Base-by-base conservation (phyloP, 1,140 invertebrate genomes). In the Andrena cerasifolii region DNA sequence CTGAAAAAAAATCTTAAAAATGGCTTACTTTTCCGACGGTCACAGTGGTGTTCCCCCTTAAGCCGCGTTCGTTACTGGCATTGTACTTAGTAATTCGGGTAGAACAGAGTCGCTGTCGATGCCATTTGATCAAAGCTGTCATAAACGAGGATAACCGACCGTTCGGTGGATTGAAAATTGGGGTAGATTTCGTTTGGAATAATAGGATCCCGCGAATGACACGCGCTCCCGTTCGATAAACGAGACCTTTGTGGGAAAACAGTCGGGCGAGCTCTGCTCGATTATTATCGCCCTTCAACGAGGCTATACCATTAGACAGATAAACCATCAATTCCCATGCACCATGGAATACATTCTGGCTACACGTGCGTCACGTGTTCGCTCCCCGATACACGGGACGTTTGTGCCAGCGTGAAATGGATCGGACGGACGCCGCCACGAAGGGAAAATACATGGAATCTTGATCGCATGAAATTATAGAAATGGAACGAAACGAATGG, bases 121-220 rank as follows among this genome's bases (percentile, higher is more conserved):
- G n/a, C 53, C 26, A 26, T 76, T 68, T 49, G 65, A 76, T 76
- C 73, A 45, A 68, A 59, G 65, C 63, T 76, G 73, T 76, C 73
- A 68, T 58, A 58, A 67, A 10, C 53, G 53, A 31, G 53, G 31
- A 76, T 76, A 58, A 76, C 66, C 73, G 65, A 68, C 36, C 53
- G 28, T 58, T 58, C 40, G 28, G 51, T 58, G 31, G 53, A 76
- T 76, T 68, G 73, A 76, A 76, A 76, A 76, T 76, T 76, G 51
- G 63, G 73, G 73, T 76, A 58, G 53, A 68, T 76, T 49, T 76
- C 73, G 73, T 16, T 68, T 31, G 28, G 40, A 63, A 28, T 68
- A 68, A 76, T 68, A 33, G 63, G 73, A 76, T 58, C 21, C 40
- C 10, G 21, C 28, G 40, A 56, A 68, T 24, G 51, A 18, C 72